Evolutionary conservation across 2,888 invertebrate species (phyloP), one percentile per base, ranked within the genome.

Genomic region (Tetheella fluctuosa): DNA sequence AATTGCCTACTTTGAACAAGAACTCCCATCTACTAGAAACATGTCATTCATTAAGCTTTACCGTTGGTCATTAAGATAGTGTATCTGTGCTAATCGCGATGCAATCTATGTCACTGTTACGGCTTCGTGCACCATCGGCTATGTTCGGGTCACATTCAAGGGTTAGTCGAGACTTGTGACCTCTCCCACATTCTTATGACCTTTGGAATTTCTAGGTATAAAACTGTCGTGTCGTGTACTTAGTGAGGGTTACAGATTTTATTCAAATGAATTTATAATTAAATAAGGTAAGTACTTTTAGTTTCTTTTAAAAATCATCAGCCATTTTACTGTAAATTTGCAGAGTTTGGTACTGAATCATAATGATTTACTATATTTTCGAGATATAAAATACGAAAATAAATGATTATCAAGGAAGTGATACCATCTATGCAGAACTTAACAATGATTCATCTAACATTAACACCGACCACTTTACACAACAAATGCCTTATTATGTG

Each of bases 31-130:
- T 17, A 42, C 15, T 48, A n/a, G 20, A 20, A 20, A n/a, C n/a
- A 39, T 39, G 39, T n/a, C 15, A 39, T 39, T 39, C 15, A 39
- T 39, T 39, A n/a, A 39, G 20, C 48, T 20, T 48, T 20, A 48
- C 48, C 48, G 48, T 48, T 20, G 48, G 10, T 48, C 48, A 48
- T 48, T 48, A 48, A 48, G 48, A 48, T 48, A 48, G 48, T 48
- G 48, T 48, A 48, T 48, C 48, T 48, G 48, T 48, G 48, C 48
- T 20, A 15, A 48, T 48, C 20, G 48, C 20, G 48, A 42, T 17
- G 17, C n/a, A 1, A 48, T 48, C 48, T 48, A 48, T 48, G 48
- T 42, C 17, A 17, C 48, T 20, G 48, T 48, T 48, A 48, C 48
- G 17, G 48, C 48, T 20, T 48, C 48, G 48, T 48, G 48, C 48